Conservation (phyloP, 1,140 invertebrate genomes). For the Drosophila quadrilineata region DNA sequence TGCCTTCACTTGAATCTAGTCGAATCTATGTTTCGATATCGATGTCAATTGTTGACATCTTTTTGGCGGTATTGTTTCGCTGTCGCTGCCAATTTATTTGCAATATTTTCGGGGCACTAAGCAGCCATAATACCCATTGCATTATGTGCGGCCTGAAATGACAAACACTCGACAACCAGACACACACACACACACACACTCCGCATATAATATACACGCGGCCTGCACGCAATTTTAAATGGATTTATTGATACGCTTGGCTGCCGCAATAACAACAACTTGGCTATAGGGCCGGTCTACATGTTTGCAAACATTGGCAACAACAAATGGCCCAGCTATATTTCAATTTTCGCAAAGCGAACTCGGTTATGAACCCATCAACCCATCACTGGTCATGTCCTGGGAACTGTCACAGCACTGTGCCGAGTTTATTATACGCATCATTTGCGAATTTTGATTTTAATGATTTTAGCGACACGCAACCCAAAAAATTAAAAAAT, state of each 20-base stretch:
- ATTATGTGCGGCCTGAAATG: constrained; percentile 54
- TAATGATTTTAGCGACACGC: constrained; percentile 46
- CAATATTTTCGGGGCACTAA: constrained; percentile 60
- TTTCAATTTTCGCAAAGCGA: constrained; percentile 77
- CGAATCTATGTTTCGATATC: constrained; percentile 30
- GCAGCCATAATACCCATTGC: constrained; percentile 76
- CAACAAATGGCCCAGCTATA: constrained; percentile 69
- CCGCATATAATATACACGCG: constrained; percentile 45
- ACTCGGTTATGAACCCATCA: constrained; percentile 57
- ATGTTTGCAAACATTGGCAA: constrained; percentile 76
- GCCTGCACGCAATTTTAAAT: constrained; percentile 75
- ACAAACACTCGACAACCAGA: constrained; percentile 52
- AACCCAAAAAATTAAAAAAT: too few species aligned
- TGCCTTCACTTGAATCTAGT: too few species aligned
- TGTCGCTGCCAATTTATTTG: constrained; percentile 75
- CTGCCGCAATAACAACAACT: constrained; percentile 45
- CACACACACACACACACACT: constrained; percentile 9
- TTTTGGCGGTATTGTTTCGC: constrained; percentile 66
- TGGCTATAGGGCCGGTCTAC: constrained; percentile 31
- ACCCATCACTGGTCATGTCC: constrained; percentile 28
- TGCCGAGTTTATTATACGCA: constrained; percentile 68
- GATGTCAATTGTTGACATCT: constrained; percentile 67
- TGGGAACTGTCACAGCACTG: constrained; percentile 54
- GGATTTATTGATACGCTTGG: constrained; percentile 76
- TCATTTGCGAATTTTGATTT: constrained; percentile 80